These are phyloP conservation scores for Danionella dracula DNA, from an alignment of 2,797 vertebrate genomes.

Conservation along the genomic window DNA sequence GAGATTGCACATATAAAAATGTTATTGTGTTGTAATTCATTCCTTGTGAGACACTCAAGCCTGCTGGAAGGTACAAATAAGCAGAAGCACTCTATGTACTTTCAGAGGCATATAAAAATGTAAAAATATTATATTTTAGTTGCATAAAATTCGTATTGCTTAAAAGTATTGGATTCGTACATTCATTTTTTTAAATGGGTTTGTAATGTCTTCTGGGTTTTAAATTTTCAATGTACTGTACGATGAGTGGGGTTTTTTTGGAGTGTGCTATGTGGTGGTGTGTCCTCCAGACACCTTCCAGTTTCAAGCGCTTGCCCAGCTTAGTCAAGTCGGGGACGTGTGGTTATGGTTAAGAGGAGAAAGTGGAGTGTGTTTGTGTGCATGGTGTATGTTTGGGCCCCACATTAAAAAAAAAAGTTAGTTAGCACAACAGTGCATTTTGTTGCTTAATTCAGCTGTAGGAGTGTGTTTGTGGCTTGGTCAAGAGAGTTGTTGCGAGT, in stretches of 20 bases:
- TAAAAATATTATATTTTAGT: too few species aligned
- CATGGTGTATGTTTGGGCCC: slow-evolving; percentile 34
- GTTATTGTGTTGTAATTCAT: too few species aligned
- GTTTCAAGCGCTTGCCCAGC: slow-evolving; percentile 24
- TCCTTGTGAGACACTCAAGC: too few species aligned
- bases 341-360: slow-evolving; percentile 7
- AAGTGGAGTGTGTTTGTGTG: slow-evolving; percentile 27
- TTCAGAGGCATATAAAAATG: too few species aligned
- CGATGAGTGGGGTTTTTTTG: slow-evolving; percentile 44
- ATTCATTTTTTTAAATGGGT: too few species aligned
- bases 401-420: slow-evolving; percentile 11
- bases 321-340: slow-evolving; percentile 19
- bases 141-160: too few species aligned
- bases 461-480: not conserved
- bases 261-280: slow-evolving; percentile 29
- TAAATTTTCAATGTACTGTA: slow-evolving; percentile 1
- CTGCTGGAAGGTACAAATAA: too few species aligned
- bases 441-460: too few species aligned
- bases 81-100: too few species aligned
- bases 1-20: too few species aligned
- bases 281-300: slow-evolving; percentile 43
- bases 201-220: slow-evolving; percentile 3
- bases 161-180: too few species aligned
- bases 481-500: slow-evolving; percentile 42
- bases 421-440: slow-evolving; percentile 9